Base-by-base conservation (phyloP, 2,888 invertebrate species). In the Peribatodes rhomboidaria region DNA sequence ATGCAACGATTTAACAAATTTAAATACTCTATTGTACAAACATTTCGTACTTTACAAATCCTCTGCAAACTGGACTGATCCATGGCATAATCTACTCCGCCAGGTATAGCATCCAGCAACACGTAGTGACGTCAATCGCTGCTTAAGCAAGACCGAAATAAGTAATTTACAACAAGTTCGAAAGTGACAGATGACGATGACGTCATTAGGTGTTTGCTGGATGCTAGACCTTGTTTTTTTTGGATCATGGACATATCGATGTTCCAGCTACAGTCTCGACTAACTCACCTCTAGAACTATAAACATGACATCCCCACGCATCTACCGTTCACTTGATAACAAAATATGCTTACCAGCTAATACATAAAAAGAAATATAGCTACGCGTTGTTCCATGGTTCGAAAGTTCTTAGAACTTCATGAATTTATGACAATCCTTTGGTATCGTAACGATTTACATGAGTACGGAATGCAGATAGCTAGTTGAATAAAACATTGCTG, bases 341-440 rank as follows among this genome's bases (percentile, higher is more conserved):
- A 39, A n/a, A 53, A 13, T 42, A 20, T 18, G n/a, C 44, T 60
- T 44, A 42, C 11, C 20, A 35, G 37, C 11, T 50, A 18, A 1
- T 14, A 11, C 11, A 44, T 41, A 37, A 6, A n/a, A n/a, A n/a
- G n/a, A n/a, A n/a, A 16, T 50, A 56, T 33, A 55, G 7, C 37
- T 56, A 56, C 44, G 35, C 22, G 11, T 56, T 37, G 33, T 39
- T 57, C 18, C 37, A 52, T 52, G 27, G 44, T 33, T 39, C 33
- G 49, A 37, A 7, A 66, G 69, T 67, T 67, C 68, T 68, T 63
- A 11, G 69, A 71, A 71, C 68, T 68, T 49, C 37, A 56, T 58
- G 52, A 54, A 59, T 60, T 63, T 14, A 62, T 49, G 31, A 60
- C 33, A 60, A 16, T 27, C 49, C 65, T 65, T 65, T 60, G 60